Percentiles rank a stretch among this genome's conserved stretches.
These are phyloP conservation scores for Archivesica marissinica DNA, from an alignment of 1,140 invertebrate species.

Conservation along the genomic window DNA sequence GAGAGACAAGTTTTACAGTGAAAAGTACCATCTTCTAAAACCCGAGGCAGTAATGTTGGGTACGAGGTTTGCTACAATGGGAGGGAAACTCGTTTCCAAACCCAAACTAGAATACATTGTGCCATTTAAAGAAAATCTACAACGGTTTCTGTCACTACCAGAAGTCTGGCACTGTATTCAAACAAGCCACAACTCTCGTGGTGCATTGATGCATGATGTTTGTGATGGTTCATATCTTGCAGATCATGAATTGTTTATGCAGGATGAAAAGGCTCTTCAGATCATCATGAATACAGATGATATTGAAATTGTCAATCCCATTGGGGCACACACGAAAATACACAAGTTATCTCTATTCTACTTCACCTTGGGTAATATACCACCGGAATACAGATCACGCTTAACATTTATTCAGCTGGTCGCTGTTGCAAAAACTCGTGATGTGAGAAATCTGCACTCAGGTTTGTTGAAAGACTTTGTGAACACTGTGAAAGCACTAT, in stretches of 20 bases:
- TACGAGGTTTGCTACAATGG: not conserved
- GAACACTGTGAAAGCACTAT: not conserved
- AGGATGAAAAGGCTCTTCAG: constrained; percentile 19
- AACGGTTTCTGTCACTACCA: constrained; percentile 14
- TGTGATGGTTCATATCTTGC: constrained; percentile 30
- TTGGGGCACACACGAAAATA: constrained; percentile 32
- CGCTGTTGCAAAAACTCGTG: not conserved
- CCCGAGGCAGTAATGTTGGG: not conserved
- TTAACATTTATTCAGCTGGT: not conserved
- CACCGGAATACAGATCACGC: constrained; percentile 10
- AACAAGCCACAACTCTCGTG: not conserved
- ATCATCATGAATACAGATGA: constrained; percentile 41
- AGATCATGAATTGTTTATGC: not conserved
- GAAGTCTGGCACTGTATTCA: constrained; percentile 38
- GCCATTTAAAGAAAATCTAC: constrained; percentile 3
- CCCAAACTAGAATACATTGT: constrained; percentile 30
- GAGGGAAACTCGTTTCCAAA: not conserved
- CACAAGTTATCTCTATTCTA: not conserved
- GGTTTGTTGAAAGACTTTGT: constrained; percentile 4
- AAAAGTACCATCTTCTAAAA: too few relatives aligned
- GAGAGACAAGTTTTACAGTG: too few relatives aligned
- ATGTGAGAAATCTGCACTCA: not conserved
- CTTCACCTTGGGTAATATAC: constrained; percentile 7
- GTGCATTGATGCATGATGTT: constrained; percentile 47
- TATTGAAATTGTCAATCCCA: constrained; percentile 52